Evolutionary conservation across 2,113 vertebrate genomes (phyloP).

Genomic region (Tamias sibiricus): DNA sequence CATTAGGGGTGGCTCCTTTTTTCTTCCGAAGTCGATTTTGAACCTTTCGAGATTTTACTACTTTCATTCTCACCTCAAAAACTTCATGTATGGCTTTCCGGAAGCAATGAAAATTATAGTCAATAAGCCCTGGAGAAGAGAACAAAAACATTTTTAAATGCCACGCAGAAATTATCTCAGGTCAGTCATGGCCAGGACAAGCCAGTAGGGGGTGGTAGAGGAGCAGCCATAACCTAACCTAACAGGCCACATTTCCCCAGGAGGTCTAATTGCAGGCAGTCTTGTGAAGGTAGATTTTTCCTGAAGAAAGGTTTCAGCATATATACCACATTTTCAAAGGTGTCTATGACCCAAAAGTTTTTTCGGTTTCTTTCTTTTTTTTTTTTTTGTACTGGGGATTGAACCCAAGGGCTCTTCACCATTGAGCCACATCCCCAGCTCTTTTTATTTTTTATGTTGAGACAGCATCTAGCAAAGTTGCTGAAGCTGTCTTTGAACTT

Average conservation of each 20-base stretch:
- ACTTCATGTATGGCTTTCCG: conserved; percentile 98
- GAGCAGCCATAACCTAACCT: not conserved
- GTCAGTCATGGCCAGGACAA: not conserved
- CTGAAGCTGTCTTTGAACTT: too few relatives aligned
- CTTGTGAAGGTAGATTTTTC: not conserved
- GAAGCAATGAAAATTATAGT: conserved; percentile 99
- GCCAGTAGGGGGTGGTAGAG: conserved; percentile 33
- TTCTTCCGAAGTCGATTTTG: conserved; percentile 91
- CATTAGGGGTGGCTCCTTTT: conserved; percentile 89
- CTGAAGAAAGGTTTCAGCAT: not conserved
- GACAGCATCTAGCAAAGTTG: too few relatives aligned
- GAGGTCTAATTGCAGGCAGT: not conserved
- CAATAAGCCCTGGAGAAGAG: conserved; percentile 91
- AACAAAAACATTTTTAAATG: conserved; percentile 62
- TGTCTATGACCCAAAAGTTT: not conserved
- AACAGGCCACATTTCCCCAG: not conserved
- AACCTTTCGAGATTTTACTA: conserved; percentile 93
- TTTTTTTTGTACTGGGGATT: too few relatives aligned
- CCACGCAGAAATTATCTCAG: not conserved
- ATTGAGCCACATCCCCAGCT: not conserved
- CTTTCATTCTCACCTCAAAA: conserved; percentile 95
- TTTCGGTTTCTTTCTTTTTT: not conserved
- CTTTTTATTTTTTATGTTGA: too few relatives aligned
- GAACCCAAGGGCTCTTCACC: not conserved
- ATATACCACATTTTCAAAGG: not conserved